Percentiles rank a stretch among this genome's conserved stretches.
Conservation (phyloP, 35 echinoderm and acorn worm species). For the Chiridota heheva region DNA sequence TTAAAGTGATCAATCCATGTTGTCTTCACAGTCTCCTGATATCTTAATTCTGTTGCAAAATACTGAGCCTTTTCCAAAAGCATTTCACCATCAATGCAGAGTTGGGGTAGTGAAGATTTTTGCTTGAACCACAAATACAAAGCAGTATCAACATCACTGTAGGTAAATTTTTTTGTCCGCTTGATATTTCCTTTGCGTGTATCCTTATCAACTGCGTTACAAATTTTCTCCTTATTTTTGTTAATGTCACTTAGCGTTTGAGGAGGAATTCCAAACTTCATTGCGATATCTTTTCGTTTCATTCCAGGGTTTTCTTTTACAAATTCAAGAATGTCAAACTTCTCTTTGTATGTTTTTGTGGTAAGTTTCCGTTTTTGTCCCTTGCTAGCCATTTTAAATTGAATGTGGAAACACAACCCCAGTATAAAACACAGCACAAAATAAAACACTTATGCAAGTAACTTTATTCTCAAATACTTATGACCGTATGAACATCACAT, state of each 20-base stretch:
- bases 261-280: slow-evolving; percentile 1
- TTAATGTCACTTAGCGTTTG: slow-evolving; percentile 14
- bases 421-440: too few species aligned
- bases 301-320: background rate
- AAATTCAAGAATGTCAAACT: slow-evolving; percentile 44
- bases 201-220: slow-evolving; percentile 31
- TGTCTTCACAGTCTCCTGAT: background rate
- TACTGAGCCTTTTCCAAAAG: slow-evolving; percentile 19
- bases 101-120: slow-evolving; percentile 4
- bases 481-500: too few species aligned
- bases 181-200: slow-evolving; percentile 19
- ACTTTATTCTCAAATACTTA: too few species aligned
- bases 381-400: too few species aligned
- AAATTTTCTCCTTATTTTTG: slow-evolving; percentile 39
- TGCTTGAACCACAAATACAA: slow-evolving; percentile 39
- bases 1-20: slow-evolving; percentile 32
- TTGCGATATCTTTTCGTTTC: slow-evolving; percentile 9
- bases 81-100: slow-evolving; percentile 10
- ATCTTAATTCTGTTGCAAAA: slow-evolving; percentile 13
- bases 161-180: slow-evolving; percentile 10
- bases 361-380: slow-evolving; percentile 19
- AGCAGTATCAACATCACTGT: slow-evolving; percentile 23
- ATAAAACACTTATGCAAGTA: too few species aligned
- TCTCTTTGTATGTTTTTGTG: slow-evolving; percentile 41
- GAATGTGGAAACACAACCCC: too few species aligned